Percentiles rank a stretch among this genome's conserved stretches.
These are phyloP conservation scores for Drosophila lacertosa DNA, from an alignment of 1,140 invertebrate genomes.

Conservation along the genomic window DNA sequence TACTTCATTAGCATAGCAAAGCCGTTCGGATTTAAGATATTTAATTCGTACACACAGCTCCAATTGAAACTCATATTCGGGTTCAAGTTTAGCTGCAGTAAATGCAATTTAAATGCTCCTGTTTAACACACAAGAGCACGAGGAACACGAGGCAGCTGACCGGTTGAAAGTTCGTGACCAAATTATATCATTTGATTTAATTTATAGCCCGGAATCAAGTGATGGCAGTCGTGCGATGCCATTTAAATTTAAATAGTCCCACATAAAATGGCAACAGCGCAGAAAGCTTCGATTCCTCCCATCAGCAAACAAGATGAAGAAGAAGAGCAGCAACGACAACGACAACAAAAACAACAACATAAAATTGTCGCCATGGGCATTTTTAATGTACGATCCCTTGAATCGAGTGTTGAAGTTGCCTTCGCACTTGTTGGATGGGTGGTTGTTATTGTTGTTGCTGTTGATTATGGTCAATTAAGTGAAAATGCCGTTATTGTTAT, in stretches of 20 bases:
- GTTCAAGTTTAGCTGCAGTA: slow-evolving; percentile 29
- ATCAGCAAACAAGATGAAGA: too few species aligned
- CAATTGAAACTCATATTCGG: slow-evolving; percentile 16
- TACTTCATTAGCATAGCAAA: slow-evolving; percentile 66
- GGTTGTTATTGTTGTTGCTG: slow-evolving; percentile 44
- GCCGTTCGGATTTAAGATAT: slow-evolving; percentile 12
- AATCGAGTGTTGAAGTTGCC: slow-evolving; percentile 63
- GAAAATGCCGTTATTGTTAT: slow-evolving; percentile 81
- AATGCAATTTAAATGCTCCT: slow-evolving; percentile 15
- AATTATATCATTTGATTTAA: slow-evolving; percentile 72
- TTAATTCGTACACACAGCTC: slow-evolving; percentile 15
- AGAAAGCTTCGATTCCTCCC: slow-evolving; percentile 3
- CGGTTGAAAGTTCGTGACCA: slow-evolving; percentile 52
- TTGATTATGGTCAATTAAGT: slow-evolving; percentile 81
- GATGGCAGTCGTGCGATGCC: slow-evolving; percentile 41
- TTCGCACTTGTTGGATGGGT: slow-evolving; percentile 21
- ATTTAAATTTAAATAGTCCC: slow-evolving; percentile 71
- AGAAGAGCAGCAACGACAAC: too few species aligned
- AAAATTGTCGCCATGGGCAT: slow-evolving; percentile 72
- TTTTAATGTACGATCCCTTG: slow-evolving; percentile 66
- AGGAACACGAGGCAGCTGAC: slow-evolving; percentile 40
- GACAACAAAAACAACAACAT: slow-evolving; percentile 43
- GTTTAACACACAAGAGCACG: background rate
- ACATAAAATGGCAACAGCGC: slow-evolving; percentile 50
- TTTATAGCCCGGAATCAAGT: slow-evolving; percentile 41